A percentile compares a stretch with the other conserved stretches of the same genome.
Evolutionary conservation across 2,888 invertebrate genomes (phyloP).

Genomic region (Oxytorus armatus): DNA sequence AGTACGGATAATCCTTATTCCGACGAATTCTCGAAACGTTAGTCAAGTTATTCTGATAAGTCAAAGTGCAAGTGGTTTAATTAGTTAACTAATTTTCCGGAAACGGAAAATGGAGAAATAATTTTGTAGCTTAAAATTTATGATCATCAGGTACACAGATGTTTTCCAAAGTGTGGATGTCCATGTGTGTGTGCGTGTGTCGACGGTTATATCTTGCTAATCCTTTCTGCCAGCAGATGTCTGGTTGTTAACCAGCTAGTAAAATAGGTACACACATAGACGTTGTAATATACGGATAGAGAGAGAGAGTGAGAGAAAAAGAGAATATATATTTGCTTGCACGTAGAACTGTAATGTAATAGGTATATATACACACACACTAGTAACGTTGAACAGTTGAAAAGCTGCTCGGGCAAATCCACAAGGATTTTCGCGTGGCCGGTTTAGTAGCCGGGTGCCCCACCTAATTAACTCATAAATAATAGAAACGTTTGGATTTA

Average conservation of each 20-base stretch:
- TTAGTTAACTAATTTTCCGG: constrained; percentile 35
- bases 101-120: constrained; percentile 31
- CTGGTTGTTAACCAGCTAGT: constrained; percentile 47
- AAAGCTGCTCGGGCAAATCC: constrained; percentile 49
- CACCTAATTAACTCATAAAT: constrained; percentile 60
- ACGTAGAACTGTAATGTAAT: neutral
- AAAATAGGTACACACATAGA: constrained; percentile 41
- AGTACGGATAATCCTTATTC: neutral
- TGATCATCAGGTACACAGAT: constrained; percentile 26
- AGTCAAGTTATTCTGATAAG: constrained; percentile 2
- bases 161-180: neutral
- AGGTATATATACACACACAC: neutral
- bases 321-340: neutral
- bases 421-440: constrained; percentile 48
- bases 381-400: constrained; percentile 35
- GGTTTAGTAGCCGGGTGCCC: constrained; percentile 44
- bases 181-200: too few relatives aligned
- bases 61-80: constrained; percentile 25
- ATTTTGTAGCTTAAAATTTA: constrained; percentile 45
- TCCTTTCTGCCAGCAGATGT: constrained; percentile 50
- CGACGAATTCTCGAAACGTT: neutral
- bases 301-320: too few relatives aligned
- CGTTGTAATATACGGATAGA: constrained; percentile 3
- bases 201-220: constrained; percentile 47
- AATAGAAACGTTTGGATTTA: constrained; percentile 56